Conservation (phyloP, 2,113 vertebrate species). For the Psettodes erumei region DNA sequence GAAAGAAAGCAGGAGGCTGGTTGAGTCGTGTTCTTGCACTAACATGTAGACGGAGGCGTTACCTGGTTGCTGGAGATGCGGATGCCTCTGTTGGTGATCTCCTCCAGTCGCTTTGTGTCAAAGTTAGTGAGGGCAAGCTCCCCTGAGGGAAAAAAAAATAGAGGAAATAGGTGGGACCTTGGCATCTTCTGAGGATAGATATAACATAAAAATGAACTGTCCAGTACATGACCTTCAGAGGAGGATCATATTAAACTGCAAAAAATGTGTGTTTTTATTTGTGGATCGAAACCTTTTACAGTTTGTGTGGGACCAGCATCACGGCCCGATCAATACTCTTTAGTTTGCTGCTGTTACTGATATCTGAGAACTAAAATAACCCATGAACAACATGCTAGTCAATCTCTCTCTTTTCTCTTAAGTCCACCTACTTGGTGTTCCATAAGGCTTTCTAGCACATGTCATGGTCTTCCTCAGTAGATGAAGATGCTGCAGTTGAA, state of each 20-base stretch:
- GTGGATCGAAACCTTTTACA: too few relatives aligned
- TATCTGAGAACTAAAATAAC: neutral
- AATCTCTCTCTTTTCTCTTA: too few relatives aligned
- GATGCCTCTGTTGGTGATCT: conserved; percentile 70
- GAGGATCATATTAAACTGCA: too few relatives aligned
- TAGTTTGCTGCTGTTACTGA: neutral
- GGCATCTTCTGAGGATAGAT: neutral
- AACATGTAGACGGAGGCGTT: neutral
- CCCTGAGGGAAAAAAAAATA: conserved; percentile 39
- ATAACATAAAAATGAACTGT: too few relatives aligned
- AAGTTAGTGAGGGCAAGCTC: conserved; percentile 74
- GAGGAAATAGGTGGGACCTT: neutral
- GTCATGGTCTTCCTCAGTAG: neutral
- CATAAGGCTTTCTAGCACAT: too few relatives aligned
- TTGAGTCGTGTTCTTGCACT: neutral
- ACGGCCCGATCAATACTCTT: too few relatives aligned
- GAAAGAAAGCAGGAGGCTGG: neutral
- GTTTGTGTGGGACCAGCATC: neutral
- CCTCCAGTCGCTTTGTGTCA: conserved; percentile 66
- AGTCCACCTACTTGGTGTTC: too few relatives aligned
- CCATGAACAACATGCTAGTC: neutral
- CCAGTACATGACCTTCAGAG: too few relatives aligned
- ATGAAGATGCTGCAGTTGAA: neutral
- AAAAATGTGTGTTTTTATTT: too few relatives aligned
- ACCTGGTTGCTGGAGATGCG: conserved; percentile 74